These are phyloP conservation scores for Agrochola litura DNA, from an alignment of 2,888 invertebrate species.

Conservation along the genomic window DNA sequence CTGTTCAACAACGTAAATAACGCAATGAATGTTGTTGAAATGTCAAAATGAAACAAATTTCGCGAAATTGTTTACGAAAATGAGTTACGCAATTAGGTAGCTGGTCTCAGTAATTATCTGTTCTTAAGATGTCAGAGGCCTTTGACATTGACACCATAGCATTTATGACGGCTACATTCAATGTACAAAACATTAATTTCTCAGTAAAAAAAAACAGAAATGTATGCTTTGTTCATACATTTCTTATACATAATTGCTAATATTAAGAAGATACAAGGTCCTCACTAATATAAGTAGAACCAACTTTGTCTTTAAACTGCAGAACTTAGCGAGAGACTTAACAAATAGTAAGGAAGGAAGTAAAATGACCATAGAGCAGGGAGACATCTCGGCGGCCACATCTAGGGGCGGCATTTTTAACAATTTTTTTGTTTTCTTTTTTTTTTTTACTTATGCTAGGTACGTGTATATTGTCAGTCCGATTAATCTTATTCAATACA, in stretches of 20 bases:
- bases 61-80: too few relatives aligned
- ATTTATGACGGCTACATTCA: not conserved
- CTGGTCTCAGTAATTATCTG: not conserved
- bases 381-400: not conserved
- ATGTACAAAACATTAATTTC: not conserved
- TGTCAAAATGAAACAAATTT: too few relatives aligned
- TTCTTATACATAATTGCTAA: not conserved
- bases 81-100: too few relatives aligned
- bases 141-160: not conserved
- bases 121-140: not conserved
- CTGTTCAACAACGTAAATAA: too few relatives aligned
- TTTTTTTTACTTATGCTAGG: too few relatives aligned
- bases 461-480: too few relatives aligned
- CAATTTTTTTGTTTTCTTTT: too few relatives aligned
- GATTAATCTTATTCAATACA: too few relatives aligned
- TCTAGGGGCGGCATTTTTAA: too few relatives aligned
- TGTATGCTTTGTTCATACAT: not conserved
- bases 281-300: conserved; percentile 11
- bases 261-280: not conserved
- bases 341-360: conserved; percentile 15
- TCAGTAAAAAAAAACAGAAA: not conserved
- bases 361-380: conserved; percentile 16
- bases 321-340: conserved; percentile 30
- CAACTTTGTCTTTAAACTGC: conserved; percentile 38
- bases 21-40: too few relatives aligned